phyloP scores from a whole-genome alignment of 2,797 vertebrate genomes.

The Galago senegalensis region DNA sequence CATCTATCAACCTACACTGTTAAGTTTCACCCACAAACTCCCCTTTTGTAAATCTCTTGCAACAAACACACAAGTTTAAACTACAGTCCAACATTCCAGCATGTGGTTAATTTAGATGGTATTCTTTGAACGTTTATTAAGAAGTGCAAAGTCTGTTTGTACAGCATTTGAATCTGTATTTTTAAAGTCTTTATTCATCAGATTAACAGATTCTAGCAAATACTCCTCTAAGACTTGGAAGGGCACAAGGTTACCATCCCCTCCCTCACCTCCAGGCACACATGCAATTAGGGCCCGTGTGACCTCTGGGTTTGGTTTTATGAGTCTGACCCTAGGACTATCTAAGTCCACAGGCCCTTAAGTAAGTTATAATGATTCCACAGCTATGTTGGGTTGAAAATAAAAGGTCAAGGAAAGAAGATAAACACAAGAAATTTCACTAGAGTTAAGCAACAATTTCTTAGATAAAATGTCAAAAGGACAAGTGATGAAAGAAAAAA shows the following conservation, averaged over 20 bases:
- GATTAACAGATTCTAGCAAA: conserved; percentile 57
- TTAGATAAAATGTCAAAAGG: conserved; percentile 33
- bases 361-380: conserved; percentile 16
- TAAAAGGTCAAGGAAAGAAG: conserved; percentile 34
- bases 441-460: conserved; percentile 29
- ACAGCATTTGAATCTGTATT: neutral
- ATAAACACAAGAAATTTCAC: neutral
- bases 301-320: neutral
- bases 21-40: neutral
- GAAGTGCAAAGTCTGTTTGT: conserved; percentile 36
- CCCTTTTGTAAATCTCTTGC: conserved; percentile 28
- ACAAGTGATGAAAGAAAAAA: conserved; percentile 2
- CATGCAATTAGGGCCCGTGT: neutral
- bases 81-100: neutral
- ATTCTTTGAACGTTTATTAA: conserved; percentile 53
- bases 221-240: neutral
- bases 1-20: neutral
- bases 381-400: neutral
- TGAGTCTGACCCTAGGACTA: neutral
- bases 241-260: neutral
- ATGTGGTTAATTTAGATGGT: conserved; percentile 44
- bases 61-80: conserved; percentile 1
- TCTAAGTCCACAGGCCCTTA: neutral
- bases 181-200: conserved; percentile 36
- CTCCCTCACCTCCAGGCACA: neutral